Percentiles rank a stretch among this genome's conserved stretches.
Evolutionary conservation across 2,888 invertebrate genomes (phyloP).

Genomic region (Conistra vaccinii): DNA sequence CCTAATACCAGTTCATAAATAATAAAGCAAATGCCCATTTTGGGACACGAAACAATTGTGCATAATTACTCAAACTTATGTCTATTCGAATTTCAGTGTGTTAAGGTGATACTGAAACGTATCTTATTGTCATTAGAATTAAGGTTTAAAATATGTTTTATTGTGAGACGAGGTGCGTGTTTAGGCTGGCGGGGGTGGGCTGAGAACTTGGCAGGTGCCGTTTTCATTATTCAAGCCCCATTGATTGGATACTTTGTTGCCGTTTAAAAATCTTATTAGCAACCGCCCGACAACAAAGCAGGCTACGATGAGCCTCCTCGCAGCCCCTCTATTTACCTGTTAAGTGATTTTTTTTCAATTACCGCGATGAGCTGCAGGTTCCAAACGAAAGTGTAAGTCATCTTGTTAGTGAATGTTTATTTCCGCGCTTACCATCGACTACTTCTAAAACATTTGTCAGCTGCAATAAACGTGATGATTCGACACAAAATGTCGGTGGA

Average conservation of each 20-base stretch:
- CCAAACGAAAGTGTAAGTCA: constrained; percentile 87
- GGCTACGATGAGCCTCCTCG: constrained; percentile 76
- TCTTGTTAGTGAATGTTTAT: constrained; percentile 87
- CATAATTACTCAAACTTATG: constrained; percentile 87
- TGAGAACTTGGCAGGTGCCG: constrained; percentile 88
- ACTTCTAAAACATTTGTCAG: constrained; percentile 75
- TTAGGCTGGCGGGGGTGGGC: constrained; percentile 83
- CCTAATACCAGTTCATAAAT: constrained; percentile 66
- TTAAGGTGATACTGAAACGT: constrained; percentile 58
- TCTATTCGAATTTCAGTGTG: constrained; percentile 72
- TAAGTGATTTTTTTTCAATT: constrained; percentile 91
- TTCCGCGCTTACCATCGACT: constrained; percentile 76
- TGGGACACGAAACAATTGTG: constrained; percentile 82
- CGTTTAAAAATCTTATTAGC: constrained; percentile 91
- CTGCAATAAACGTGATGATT: constrained; percentile 79
- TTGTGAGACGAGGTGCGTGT: constrained; percentile 83
- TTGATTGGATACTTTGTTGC: constrained; percentile 91
- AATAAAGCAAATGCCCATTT: constrained; percentile 74
- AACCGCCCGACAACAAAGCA: constrained; percentile 87
- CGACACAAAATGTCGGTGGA: constrained; percentile 56
- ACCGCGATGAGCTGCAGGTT: constrained; percentile 86
- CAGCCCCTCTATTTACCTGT: constrained; percentile 84
- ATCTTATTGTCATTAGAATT: constrained; percentile 70
- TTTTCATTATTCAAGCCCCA: constrained; percentile 90
- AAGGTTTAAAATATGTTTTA: constrained; percentile 75